These are phyloP conservation scores for Hetaerina americana DNA, from an alignment of 1,140 invertebrate genomes.

Conservation along the genomic window DNA sequence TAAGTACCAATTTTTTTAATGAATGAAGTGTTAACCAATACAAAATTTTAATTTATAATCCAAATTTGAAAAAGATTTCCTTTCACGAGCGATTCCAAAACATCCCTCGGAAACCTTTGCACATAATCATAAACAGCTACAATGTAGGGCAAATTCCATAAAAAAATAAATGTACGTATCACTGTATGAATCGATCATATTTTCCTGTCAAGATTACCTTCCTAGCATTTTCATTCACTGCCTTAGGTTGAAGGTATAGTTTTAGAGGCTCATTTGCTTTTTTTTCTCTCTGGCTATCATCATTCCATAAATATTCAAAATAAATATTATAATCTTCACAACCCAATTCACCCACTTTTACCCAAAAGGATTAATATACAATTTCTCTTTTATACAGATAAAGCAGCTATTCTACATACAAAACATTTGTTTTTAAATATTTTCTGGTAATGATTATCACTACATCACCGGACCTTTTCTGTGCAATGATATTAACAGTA, in stretches of 20 bases:
- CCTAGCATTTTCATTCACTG: neutral
- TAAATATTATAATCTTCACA: neutral
- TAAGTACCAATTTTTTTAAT: neutral
- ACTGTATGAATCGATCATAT: neutral
- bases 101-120: neutral
- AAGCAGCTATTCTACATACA: neutral
- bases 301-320: slow-evolving; percentile 1
- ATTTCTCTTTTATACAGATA: neutral
- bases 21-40: neutral
- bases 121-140: neutral
- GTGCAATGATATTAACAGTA: neutral
- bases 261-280: neutral
- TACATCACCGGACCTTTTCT: neutral
- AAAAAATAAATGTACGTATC: neutral
- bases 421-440: neutral
- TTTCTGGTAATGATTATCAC: neutral
- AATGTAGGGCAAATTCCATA: neutral
- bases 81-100: neutral
- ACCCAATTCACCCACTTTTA: neutral
- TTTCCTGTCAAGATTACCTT: neutral
- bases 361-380: neutral
- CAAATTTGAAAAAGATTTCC: neutral
- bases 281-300: neutral
- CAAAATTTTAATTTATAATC: neutral
- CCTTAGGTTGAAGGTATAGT: neutral